Evolutionary conservation across 2,797 vertebrate species (phyloP), one percentile per base, ranked within the genome.

Genomic region (Oceanodroma leucorhoa): DNA sequence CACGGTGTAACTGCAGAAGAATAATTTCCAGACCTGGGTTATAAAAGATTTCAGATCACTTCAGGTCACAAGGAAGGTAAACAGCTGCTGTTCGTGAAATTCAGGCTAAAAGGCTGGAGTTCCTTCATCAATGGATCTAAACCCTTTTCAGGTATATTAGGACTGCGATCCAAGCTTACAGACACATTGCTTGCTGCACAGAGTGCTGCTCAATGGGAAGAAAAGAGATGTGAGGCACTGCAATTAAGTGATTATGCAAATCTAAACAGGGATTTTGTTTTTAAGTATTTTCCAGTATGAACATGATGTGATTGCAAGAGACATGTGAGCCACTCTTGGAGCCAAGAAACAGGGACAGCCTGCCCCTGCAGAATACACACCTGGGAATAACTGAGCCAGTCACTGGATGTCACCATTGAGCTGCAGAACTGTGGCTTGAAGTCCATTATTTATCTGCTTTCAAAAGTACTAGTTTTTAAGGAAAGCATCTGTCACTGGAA

Each of bases 391-490:
- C 92, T 6, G 80, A 96, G 95, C 89, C 90, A 96, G 97, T 96
- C 98, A 98, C 98, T 98, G 97, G 98, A 97, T 98, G 98, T 98
- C 98, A 98, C 98, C 98, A 97, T 98, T 98, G 98, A 98, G 98
- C 98, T 97, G 95, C 67, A 93, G 22, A 98, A 98, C 96, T 34
- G 71, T 75, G 77, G 12, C 72, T 76, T 22, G n/a, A 60, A 81
- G 70, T 93, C 80, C 80, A 83, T 86, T 90, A 83, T 90, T 92
- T 66, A 54, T 93, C 81, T 72, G 77, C 61, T 93, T 90, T n/a
- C 26, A 62, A 84, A 97, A 93, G 54, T 27, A 57, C 19, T 38
- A 4, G 40, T 67, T 79, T 87, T 84, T 55, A 89, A 95, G 91
- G 94, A 70, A 80, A 87, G 50, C 40, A 15, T 58, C 3, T 40